Conservation (phyloP, 2,888 invertebrate genomes). For the Drosophila meridiana region DNA sequence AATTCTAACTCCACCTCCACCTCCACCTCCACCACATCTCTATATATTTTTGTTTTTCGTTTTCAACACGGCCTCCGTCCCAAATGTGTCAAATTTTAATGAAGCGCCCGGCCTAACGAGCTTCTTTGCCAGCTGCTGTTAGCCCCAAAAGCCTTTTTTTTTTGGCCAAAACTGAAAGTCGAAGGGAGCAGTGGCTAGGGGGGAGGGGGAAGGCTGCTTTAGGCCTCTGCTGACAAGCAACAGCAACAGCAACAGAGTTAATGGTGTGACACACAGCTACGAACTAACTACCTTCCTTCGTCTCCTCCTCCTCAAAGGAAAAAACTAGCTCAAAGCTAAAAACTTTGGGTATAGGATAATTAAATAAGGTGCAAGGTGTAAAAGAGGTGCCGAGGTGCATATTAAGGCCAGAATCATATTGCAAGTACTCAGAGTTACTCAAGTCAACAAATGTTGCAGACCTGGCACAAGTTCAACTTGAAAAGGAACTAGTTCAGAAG, state of each 20-base stretch:
- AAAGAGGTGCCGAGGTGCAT: neutral
- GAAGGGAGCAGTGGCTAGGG: neutral
- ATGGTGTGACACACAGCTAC: conserved; percentile 40
- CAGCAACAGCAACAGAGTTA: conserved; percentile 35
- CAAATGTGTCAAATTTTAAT: conserved; percentile 76
- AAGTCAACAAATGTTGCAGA: neutral
- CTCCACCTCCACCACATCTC: neutral
- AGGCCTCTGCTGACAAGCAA: conserved; percentile 21
- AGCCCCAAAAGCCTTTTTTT: conserved; percentile 5
- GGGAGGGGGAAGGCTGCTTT: neutral
- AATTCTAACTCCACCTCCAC: too few relatives aligned
- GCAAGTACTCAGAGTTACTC: neutral
- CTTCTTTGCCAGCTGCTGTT: conserved; percentile 37
- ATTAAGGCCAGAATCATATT: conserved; percentile 9
- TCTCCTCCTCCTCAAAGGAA: neutral
- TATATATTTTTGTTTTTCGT: conserved; percentile 7
- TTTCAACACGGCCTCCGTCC: conserved; percentile 23
- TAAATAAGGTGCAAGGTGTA: conserved; percentile 6
- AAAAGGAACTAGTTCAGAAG: neutral
- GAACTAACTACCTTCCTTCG: neutral
- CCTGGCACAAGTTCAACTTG: neutral
- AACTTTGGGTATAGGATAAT: conserved; percentile 14
- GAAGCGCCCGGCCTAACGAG: conserved; percentile 72
- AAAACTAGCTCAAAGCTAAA: conserved; percentile 17
- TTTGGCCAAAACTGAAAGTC: conserved; percentile 2